Base-by-base conservation (phyloP, 2,888 invertebrate species). In the Epirrhoe tristata region DNA sequence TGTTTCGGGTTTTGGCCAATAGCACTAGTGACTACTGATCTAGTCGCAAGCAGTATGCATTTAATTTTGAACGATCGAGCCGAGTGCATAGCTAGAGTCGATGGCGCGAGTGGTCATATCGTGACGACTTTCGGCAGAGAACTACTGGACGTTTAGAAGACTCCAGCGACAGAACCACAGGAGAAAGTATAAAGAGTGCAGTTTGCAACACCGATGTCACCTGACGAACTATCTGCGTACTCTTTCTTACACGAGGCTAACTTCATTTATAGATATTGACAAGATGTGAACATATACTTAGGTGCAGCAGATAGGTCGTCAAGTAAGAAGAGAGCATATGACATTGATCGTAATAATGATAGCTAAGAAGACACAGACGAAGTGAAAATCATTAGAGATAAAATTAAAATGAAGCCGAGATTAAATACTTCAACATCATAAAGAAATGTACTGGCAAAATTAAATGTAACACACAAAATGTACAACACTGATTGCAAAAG, bases 111-210 rank as follows among this genome's bases (percentile, higher is more conserved):
- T 91, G 90, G 89, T 87, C 81, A 82, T 88, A 86, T 88, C 83
- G 83, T 82, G 84, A 83, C 82, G 86, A 84, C 86, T 84, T 80
- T 85, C 82, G 89, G 87, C 87, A 87, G 83, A 87, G 81, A 88
- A 88, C 88, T 90, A 81, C 77, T 83, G 87, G 87, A 88, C 88
- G 86, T 85, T 87, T 81, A 86, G 87, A 88, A 87, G 89, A 89
- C 86, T 88, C 91, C 92, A 90, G 91, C 90, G 89, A 93, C 89
- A 91, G 91, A 89, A 90, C 87, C 90, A 90, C 88, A 93, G 88
- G 87, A 92, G 85, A 91, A 84, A 92, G 91, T 89, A 92, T 93
- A 93, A 93, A 93, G 93, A 93, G 93, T 92, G 93, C 93, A 93
- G 88, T 93, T 93, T 93, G 93, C 93, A 93, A 93, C 93, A 93